These are phyloP conservation scores for Drosophila imparisetae DNA, from an alignment of 2,888 invertebrate genomes.

Conservation along the genomic window DNA sequence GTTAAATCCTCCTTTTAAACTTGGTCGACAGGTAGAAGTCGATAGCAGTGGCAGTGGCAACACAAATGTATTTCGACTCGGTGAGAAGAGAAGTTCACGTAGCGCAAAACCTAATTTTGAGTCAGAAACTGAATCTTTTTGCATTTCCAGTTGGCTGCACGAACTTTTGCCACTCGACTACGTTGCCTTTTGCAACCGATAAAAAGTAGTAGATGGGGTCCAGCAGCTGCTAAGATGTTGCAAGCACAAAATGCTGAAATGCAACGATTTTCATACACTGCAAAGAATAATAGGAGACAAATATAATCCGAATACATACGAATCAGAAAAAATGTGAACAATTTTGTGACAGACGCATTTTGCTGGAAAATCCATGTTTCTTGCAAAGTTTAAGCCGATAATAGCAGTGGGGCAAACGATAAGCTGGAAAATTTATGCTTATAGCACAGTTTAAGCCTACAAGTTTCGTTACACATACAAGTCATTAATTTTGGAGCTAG, in stretches of 20 bases:
- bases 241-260: slow-evolving; percentile 23
- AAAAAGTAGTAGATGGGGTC: slow-evolving; percentile 45
- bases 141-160: slow-evolving; percentile 58
- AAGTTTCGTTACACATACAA: not conserved
- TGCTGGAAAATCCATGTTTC: not conserved
- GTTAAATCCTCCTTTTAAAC: slow-evolving; percentile 3
- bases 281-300: not conserved
- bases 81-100: not conserved
- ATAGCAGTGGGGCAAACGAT: not conserved
- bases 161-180: slow-evolving; percentile 75
- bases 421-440: not conserved
- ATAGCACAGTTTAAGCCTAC: not conserved
- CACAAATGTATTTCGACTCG: slow-evolving; percentile 6
- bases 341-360: not conserved
- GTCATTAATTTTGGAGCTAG: not conserved
- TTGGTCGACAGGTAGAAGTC: slow-evolving; percentile 5
- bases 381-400: not conserved
- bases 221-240: slow-evolving; percentile 46
- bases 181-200: slow-evolving; percentile 76
- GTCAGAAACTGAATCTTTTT: slow-evolving; percentile 49
- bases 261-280: slow-evolving; percentile 18
- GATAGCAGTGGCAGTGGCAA: not conserved
- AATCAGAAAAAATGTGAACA: not conserved
- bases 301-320: not conserved
- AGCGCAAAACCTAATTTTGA: slow-evolving; percentile 39